Evolutionary conservation across 92 coral and sea anemone genomes (phyloP), one percentile per base, ranked within the genome.

Genomic region (Porites cylindrica): DNA sequence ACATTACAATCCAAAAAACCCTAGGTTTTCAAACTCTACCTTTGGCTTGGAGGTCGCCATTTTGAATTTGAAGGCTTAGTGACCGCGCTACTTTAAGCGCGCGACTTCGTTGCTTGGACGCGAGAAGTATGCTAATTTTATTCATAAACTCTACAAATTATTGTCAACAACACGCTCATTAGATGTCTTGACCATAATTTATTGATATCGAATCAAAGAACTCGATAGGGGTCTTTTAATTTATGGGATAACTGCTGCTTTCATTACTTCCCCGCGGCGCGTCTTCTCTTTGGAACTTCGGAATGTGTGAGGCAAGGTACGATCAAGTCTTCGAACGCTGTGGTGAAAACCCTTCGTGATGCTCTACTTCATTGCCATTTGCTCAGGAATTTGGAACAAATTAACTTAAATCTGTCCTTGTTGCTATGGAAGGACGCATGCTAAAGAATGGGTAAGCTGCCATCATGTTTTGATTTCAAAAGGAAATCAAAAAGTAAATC

Each of bases 1-100:
- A 29, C 32, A 29, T 29, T 29, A 29, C 32, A 2, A 29, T 29
- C 32, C 61, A 56, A 56, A 56, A 14, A 20, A 53, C 21, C 51
- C 10, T 6, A 8, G 29, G 23, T 8, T 1, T 13, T 43, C n/a
- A 13, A 4, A 72, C 81, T 88, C 80, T 85, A 90, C 95, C 95
- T 84, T 94, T 66, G 82, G 85, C 66, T 84, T 91, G 14, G 90
- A 10, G 17, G 95, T 84, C 92, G 97, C 97, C 97, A 94, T 94
- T 84, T 94, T 90, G 88, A 51, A 51, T 24, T 16, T 70, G 50
- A 52, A 10, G 1, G 64, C 88, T 88, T 66, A 32, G 91, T 74
- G 58, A 69, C 88, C 88, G 59, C 78, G 70, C 88, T 18, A 14
- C 11, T 24, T 13, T 62, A 67, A 23, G 18, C 21, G 76, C 10